Conservation (phyloP, 2,113 vertebrate species). For the Cervus canadensis region DNA sequence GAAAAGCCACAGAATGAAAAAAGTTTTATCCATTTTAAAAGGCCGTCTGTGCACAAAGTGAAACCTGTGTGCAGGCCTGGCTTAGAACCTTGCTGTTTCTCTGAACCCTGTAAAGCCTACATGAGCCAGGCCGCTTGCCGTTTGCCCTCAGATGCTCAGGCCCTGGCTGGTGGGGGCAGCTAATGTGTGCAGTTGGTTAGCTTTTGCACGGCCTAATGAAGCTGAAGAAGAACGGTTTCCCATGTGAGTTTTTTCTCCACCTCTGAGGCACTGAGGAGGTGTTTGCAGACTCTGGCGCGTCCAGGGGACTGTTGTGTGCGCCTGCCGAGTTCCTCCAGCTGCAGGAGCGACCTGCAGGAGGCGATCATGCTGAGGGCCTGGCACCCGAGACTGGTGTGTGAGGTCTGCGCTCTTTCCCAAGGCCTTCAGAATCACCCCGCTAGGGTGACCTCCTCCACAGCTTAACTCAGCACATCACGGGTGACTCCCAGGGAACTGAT, state of each 20-base stretch:
- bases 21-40: conserved; percentile 45
- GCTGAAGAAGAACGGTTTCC: conserved; percentile 9
- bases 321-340: background rate
- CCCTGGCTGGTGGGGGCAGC: background rate
- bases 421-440: background rate
- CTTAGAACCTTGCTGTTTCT: conserved; percentile 27
- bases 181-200: background rate
- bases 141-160: background rate
- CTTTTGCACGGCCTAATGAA: conserved; percentile 42
- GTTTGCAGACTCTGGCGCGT: conserved; percentile 7
- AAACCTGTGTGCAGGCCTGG: conserved; percentile 18
- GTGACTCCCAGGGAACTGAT: background rate
- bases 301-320: background rate
- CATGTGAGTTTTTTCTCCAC: background rate
- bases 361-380: background rate
- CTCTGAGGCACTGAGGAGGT: background rate
- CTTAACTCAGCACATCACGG: background rate
- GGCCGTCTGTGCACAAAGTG: conserved; percentile 6
- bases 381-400: background rate
- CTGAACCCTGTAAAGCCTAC: conserved; percentile 27
- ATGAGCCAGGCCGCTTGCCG: background rate
- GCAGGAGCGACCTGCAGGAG: background rate
- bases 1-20: conserved; percentile 49
- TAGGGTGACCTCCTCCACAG: background rate
- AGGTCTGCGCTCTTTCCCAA: background rate